Base-by-base conservation (phyloP, 2,888 invertebrate species). In the Phyto melanocephala region DNA sequence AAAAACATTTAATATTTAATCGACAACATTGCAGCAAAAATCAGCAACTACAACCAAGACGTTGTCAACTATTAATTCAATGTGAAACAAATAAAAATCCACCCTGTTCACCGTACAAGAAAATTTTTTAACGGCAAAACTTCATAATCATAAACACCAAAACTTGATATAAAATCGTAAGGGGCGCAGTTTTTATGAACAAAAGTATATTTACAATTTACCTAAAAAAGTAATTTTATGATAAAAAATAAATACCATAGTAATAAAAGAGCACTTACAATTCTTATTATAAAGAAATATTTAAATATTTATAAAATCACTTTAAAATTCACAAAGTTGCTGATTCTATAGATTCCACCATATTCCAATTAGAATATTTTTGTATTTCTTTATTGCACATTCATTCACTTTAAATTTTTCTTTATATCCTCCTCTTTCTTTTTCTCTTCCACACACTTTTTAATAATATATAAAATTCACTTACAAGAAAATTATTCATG, bases 221-320 rank as follows among this genome's bases (percentile, higher is more conserved):
- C n/a, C n/a, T n/a, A n/a, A n/a, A n/a, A n/a, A n/a, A n/a, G n/a
- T n/a, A n/a, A n/a, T n/a, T n/a, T n/a, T n/a, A n/a, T n/a, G n/a
- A n/a, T n/a, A n/a, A 5, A 28, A 28, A 60, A 76, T 50, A n/a
- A 67, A 67, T 67, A 63, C 54, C 54, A 70, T 70, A 70, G 71
- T 63, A 78, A 70, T 63, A 70, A 70, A 62, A 78, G 70, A 63
- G 63, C 70, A 45, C 79, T 80, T 80, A 80, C 79, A 67, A 67
- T 80, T 79, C 24, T 58, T 67, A 33, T 35, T 8, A 17, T 15
- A 35, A 11, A 35, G 5, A 8, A 6, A 68, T 8, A 15, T 45
- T 67, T 47, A 52, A 22, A 35, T 56, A 65, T 65, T 37, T 56
- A 63, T 42, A 60, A 67, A 52, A 33, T 54, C 15, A 37, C 13